Evolutionary conservation across 2,797 vertebrate genomes (phyloP), one percentile per base, ranked within the genome.

Genomic region (Gorsachius magnificus): DNA sequence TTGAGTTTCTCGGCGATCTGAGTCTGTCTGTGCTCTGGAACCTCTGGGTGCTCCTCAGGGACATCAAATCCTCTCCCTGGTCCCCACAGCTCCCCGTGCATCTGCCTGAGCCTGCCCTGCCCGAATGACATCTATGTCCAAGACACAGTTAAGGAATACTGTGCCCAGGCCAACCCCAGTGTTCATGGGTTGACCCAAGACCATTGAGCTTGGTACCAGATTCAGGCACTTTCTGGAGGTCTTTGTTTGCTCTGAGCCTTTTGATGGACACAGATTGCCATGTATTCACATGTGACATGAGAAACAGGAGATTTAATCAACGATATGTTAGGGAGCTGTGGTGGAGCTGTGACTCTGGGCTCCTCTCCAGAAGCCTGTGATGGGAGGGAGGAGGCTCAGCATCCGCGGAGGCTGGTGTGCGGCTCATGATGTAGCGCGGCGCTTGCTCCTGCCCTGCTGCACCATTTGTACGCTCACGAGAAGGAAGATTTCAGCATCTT

Each of bases 351-450:
- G 61, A 7, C 28, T 3, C 19, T 18, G 46, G n/a, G 48, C 24
- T 45, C 12, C 48, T 69, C 18, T 16, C 13, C 54, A 31, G 50
- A 28, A 72, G 38, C 29, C 22, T 20, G 13, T 31, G 41, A 19
- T 7, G 45, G 51, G 28, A 66, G 36, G 72, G 24, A 68, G 33
- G 51, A 57, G 41, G 48, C 16, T 22, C 33, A 60, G 33, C 21
- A 5, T 28, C 71, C 2, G 0, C 3, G 2, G 79, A 75, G 20
- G 43, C 36, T 48, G 43, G 8, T 2, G 10, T 29, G 75, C 1
- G 5, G 9, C 35, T 89, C 5, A 1, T 19, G 43, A 5, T 1
- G 1, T 1, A 9, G 45, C 15, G 10, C 0, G 1, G 38, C 0
- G 0, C 66, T 86, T 1, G 0, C 26, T 77, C 53, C 75, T 48